Percentiles rank a stretch among this genome's conserved stretches.
Evolutionary conservation across 1,140 invertebrate species (phyloP).

Genomic region (Drosophila varians): DNA sequence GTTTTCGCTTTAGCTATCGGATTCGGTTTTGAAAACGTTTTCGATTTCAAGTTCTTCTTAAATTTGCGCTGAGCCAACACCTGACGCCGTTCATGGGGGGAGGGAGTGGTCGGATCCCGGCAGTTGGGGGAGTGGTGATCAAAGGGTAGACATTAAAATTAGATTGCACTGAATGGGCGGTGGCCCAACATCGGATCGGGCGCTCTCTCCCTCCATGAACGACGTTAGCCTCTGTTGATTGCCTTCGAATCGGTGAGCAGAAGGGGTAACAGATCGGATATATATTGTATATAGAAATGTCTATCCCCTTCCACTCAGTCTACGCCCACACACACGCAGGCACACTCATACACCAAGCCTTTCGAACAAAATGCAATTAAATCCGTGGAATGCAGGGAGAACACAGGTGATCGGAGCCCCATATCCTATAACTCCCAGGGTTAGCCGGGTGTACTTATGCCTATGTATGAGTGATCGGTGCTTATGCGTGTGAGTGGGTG

Average conservation of each 20-base stretch:
- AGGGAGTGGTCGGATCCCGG: slow-evolving; percentile 29
- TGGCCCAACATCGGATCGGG: background rate
- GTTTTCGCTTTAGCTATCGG: slow-evolving; percentile 21
- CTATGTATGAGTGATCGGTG: slow-evolving; percentile 28
- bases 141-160: slow-evolving; percentile 46
- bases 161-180: slow-evolving; percentile 37
- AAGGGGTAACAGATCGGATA: background rate
- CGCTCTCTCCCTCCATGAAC: slow-evolving; percentile 46
- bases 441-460: slow-evolving; percentile 35
- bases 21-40: slow-evolving; percentile 22
- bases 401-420: slow-evolving; percentile 20
- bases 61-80: slow-evolving; percentile 75
- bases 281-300: background rate
- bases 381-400: slow-evolving; percentile 18
- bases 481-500: slow-evolving; percentile 28
- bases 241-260: slow-evolving; percentile 27
- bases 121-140: slow-evolving; percentile 9
- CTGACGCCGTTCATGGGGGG: slow-evolving; percentile 70
- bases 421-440: slow-evolving; percentile 13
- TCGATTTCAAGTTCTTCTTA: slow-evolving; percentile 26
- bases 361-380: background rate
- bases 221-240: slow-evolving; percentile 78
- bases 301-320: background rate
- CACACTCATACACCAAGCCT: slow-evolving; percentile 25
- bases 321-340: slow-evolving; percentile 11